Evolutionary conservation across 1,140 invertebrate genomes (phyloP).

Genomic region (Thaumetopoea pityocampa): DNA sequence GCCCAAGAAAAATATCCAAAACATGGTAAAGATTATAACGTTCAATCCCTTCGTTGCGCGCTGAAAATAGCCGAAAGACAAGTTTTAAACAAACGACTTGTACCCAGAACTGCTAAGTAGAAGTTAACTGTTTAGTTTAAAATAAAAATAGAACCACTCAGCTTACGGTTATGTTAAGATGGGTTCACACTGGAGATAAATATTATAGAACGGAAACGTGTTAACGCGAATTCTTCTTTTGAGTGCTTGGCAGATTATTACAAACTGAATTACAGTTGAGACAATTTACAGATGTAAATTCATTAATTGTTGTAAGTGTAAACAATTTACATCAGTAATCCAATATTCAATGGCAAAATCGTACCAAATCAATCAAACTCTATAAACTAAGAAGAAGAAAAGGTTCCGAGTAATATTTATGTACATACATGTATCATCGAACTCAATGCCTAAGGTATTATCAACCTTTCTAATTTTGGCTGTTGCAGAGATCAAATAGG

Average conservation of each 20-base stretch:
- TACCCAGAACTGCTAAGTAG: conserved; percentile 52
- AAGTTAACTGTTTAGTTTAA: conserved; percentile 51
- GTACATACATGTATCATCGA: too few relatives aligned
- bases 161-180: conserved; percentile 10
- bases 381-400: too few relatives aligned
- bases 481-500: too few relatives aligned
- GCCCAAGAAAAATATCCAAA: conserved; percentile 24
- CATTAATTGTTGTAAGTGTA: background rate
- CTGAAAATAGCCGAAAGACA: conserved; percentile 51
- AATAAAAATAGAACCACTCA: conserved; percentile 60
- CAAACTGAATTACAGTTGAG: background rate
- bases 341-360: too few relatives aligned
- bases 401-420: too few relatives aligned
- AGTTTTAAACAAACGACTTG: conserved; percentile 32
- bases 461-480: too few relatives aligned
- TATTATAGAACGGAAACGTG: too few relatives aligned
- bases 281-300: background rate
- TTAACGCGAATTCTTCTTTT: too few relatives aligned
- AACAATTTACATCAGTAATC: too few relatives aligned
- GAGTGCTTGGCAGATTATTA: too few relatives aligned
- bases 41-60: conserved; percentile 45
- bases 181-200: conserved; percentile 15
- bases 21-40: conserved; percentile 38
- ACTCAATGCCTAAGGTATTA: too few relatives aligned
- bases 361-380: too few relatives aligned